Conservation (phyloP, 2,113 vertebrate genomes). For the Malurus alboscapulatus region DNA sequence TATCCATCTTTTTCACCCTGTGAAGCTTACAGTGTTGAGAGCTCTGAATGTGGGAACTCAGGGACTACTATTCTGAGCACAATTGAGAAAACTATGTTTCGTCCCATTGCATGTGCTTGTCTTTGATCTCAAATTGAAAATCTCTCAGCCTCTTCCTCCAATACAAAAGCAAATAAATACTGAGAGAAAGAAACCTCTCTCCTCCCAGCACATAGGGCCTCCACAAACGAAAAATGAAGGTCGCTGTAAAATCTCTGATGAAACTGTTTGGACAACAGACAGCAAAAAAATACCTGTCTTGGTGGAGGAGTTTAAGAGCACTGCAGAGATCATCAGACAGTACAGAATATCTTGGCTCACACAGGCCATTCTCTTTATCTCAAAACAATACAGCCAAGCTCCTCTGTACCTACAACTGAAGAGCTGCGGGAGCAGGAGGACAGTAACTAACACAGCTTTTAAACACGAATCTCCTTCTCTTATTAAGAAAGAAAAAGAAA, state of each 20-base stretch:
- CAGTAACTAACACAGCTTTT: slow-evolving; percentile 17
- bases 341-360: slow-evolving; percentile 60
- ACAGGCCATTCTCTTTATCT: slow-evolving; percentile 48
- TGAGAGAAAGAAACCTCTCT: slow-evolving; percentile 47
- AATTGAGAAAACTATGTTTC: slow-evolving; percentile 65
- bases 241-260: slow-evolving; percentile 13
- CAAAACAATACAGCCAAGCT: slow-evolving; percentile 50
- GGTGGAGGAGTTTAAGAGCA: slow-evolving; percentile 52
- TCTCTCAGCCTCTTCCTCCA: slow-evolving; percentile 60
- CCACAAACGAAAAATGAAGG: slow-evolving; percentile 37
- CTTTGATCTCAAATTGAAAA: slow-evolving; percentile 73
- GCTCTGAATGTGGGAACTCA: slow-evolving; percentile 46
- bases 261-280: slow-evolving; percentile 49
- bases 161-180: slow-evolving; percentile 68
- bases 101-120: slow-evolving; percentile 42
- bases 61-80: slow-evolving; percentile 53
- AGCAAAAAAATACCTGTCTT: slow-evolving; percentile 64
- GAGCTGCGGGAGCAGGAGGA: not conserved
- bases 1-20: slow-evolving; percentile 10
- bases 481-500: not conserved
- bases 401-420: slow-evolving; percentile 30
- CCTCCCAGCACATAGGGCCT: slow-evolving; percentile 5
- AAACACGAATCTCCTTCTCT: slow-evolving; percentile 1
- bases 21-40: slow-evolving; percentile 38
- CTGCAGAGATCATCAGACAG: slow-evolving; percentile 55